Base-by-base conservation (phyloP, 2,888 invertebrate species). In the Linnaemya vulpina region DNA sequence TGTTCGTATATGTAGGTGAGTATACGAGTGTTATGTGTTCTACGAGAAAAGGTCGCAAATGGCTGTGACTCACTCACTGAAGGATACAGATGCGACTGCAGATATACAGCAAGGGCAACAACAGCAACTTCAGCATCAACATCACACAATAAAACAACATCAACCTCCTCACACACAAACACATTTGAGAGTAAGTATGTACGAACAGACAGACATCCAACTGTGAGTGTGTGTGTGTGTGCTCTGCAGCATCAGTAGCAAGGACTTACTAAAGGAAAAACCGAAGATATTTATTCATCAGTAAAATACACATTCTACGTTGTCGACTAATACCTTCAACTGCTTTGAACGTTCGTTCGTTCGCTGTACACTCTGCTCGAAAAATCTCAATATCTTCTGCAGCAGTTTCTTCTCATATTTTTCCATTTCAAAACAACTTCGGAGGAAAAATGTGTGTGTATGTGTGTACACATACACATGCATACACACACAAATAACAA, bases 81-180 rank as follows among this genome's bases (percentile, higher is more conserved):
- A 85, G 85, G 85, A 85, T 85, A 85, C 82, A 82, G 85, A 85
- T 82, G 78, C 82, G 85, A 85, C 78, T 85, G 82, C 85, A 85
- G 85, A 85, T 79, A 85, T 67, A 79, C 53, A 40, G 68, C 71
- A 77, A 84, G 80, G 81, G 73, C 84, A 84, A 76, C 71, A 68
- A 77, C 84, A 73, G 60, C 67, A 75, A 63, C 84, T 55, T 70
- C 40, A 76, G 63, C 68, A 75, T 76, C 76, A 68, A 55, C 62
- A 82, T 76, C 65, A 67, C 63, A 78, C 74, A 85, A 82, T 75
- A 78, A 85, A 85, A 75, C 71, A 85, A 82, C 70, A 75, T 76
- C 55, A 58, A 58, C 40, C 68, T 62, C 40, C 68, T 62, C 43
- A 67, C 65, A 71, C 46, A 68, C 51, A 22, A 53, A 68, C 15